phyloP scores from a whole-genome alignment of 1,140 invertebrate genomes.

The Drosophila leontia region DNA sequence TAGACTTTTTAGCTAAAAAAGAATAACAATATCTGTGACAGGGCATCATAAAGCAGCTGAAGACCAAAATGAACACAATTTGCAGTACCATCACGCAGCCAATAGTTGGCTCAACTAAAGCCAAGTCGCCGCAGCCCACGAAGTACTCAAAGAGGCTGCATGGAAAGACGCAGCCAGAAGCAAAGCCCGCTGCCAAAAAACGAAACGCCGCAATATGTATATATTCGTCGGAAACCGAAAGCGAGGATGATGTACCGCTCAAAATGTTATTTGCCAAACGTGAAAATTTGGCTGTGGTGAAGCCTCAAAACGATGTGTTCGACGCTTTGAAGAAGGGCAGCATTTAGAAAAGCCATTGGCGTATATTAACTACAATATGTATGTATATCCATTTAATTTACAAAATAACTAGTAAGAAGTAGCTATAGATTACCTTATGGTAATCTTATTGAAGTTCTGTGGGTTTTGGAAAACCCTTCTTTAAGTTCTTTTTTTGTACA shows the following conservation, averaged over 20 bases:
- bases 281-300: neutral
- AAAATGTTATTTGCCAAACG: neutral
- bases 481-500: neutral
- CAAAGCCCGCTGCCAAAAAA: too few relatives aligned
- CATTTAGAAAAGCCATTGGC: too few relatives aligned
- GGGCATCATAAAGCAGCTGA: neutral
- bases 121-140: too few relatives aligned
- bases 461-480: neutral
- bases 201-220: rapidly evolving
- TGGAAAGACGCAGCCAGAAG: too few relatives aligned
- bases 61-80: neutral
- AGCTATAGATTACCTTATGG: neutral
- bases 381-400: neutral
- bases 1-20: neutral
- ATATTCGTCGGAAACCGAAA: neutral
- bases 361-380: neutral
- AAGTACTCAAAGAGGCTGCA: neutral
- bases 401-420: neutral
- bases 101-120: neutral
- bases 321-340: neutral
- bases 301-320: neutral
- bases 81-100: neutral
- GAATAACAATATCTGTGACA: neutral
- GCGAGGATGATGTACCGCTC: neutral
- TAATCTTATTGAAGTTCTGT: neutral